These are phyloP conservation scores for Drosophila lutescens DNA, from an alignment of 2,888 invertebrate genomes.

Conservation along the genomic window DNA sequence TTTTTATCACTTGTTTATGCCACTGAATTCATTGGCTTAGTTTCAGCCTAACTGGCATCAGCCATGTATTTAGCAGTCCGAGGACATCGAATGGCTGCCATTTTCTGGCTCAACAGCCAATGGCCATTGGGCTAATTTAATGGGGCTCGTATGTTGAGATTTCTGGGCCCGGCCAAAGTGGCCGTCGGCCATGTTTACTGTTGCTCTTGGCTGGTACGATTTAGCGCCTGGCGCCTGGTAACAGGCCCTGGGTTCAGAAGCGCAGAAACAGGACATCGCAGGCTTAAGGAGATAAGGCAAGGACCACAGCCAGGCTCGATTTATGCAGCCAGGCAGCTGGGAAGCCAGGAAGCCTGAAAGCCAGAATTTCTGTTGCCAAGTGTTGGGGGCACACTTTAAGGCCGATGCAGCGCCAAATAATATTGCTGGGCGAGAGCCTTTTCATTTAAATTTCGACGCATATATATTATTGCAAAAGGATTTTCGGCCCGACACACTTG, in stretches of 20 bases:
- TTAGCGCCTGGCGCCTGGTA: slow-evolving; percentile 63
- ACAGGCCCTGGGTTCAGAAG: slow-evolving; percentile 24
- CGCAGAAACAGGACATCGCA: slow-evolving; percentile 22
- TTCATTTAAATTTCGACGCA: slow-evolving; percentile 75
- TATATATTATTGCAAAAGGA: slow-evolving; percentile 70
- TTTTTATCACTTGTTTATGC: neutral
- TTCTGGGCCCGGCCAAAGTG: slow-evolving; percentile 51
- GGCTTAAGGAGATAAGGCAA: slow-evolving; percentile 59
- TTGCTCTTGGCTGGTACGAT: slow-evolving; percentile 45
- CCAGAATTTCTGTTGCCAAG: slow-evolving; percentile 49
- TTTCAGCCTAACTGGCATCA: neutral
- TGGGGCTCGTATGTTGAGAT: slow-evolving; percentile 31
- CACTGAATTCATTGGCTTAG: neutral
- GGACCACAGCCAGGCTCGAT: slow-evolving; percentile 56
- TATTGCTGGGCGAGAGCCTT: slow-evolving; percentile 14
- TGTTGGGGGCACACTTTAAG: slow-evolving; percentile 46
- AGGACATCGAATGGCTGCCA: slow-evolving; percentile 4
- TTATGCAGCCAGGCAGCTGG: slow-evolving; percentile 51
- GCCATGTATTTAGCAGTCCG: slow-evolving; percentile 1
- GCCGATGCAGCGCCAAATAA: slow-evolving; percentile 17
- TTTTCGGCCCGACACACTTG: slow-evolving; percentile 53
- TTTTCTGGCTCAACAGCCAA: slow-evolving; percentile 37
- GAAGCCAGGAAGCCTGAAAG: no score
- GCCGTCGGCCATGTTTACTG: slow-evolving; percentile 44
- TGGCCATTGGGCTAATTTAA: slow-evolving; percentile 53